Percentiles rank a stretch among this genome's conserved stretches.
Evolutionary conservation across 2,888 invertebrate genomes (phyloP).

Genomic region (Caenorhabditis virilis): DNA sequence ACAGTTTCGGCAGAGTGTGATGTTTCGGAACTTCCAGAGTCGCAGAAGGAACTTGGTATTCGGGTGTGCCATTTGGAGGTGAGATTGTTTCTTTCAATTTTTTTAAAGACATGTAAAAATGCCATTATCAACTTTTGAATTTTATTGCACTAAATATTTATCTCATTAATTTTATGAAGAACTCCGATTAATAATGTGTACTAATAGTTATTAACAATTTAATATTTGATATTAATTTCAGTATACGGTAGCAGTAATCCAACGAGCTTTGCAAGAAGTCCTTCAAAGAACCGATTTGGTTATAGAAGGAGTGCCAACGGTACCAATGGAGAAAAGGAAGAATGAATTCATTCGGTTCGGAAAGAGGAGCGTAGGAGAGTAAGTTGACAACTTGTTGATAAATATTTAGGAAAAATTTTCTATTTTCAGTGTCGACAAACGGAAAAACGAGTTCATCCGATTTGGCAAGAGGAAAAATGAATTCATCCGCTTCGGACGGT

Average conservation of each 20-base stretch:
- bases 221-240: constrained; percentile 11
- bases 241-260: constrained; percentile 44
- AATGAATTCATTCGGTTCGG: constrained; percentile 59
- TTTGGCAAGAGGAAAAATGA: constrained; percentile 58
- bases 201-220: neutral
- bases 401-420: neutral
- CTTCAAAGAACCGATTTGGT: constrained; percentile 42
- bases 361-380: constrained; percentile 38
- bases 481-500: constrained; percentile 39
- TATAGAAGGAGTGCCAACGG: constrained; percentile 12
- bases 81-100: no score
- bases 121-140: no score
- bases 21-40: constrained; percentile 22
- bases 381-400: constrained; percentile 10
- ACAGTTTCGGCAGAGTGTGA: constrained; percentile 42
- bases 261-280: constrained; percentile 52
- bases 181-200: no score
- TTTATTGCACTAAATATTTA: no score
- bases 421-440: constrained; percentile 39
- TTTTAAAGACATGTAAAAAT: no score
- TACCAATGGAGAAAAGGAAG: constrained; percentile 43
- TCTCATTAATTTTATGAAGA: no score
- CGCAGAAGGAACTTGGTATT: constrained; percentile 29
- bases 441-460: constrained; percentile 56
- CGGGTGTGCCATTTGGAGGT: constrained; percentile 50